Evolutionary conservation across 2,113 vertebrate genomes (phyloP), one percentile per base, ranked within the genome.

Genomic region (Pheucticus melanocephalus): DNA sequence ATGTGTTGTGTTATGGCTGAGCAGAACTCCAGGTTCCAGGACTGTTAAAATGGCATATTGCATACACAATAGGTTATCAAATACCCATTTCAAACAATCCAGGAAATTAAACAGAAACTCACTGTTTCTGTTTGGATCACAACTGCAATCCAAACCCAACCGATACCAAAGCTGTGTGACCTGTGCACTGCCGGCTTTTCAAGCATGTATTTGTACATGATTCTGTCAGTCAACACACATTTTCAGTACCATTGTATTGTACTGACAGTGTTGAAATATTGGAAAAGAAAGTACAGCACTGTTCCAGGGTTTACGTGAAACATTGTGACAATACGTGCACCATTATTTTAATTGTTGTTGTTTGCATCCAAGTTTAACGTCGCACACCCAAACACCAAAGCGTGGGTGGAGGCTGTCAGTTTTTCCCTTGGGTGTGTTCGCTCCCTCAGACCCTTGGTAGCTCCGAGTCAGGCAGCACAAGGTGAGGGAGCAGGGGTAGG

Each of bases 31-130:
- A 4, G 53, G 69, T 18, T 87, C 73, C 93, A 91, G 86, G 61
- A 61, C 53, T 50, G 84, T 87, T 78, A 82, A 75, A 71, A 71
- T 5, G 39, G 90, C 95, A 96, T 92, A 91, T 88, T 94, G 95
- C 6, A 1, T 30, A 63, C 94, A 50, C 84, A 76, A 73, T 28
- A 45, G 91, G 91, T 56, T 71, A 66, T 15, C 66, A 87, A 87
- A 82, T 23, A 47, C n/a, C 15, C 17, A 11, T 54, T 92, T 53
- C 78, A 61, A 71, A 39, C 77, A 48, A 44, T 37, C 56, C 57
- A 65, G 63, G 63, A 86, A 94, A 92, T 69, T 57, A 59, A 92
- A 85, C 27, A 35, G 65, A 82, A 77, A 47, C 59, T 50, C 21
- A 11, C 51, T 69, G 22, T 17, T 66, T 57, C 31, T 59, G 25